A percentile compares a stretch with the other conserved stretches of the same genome.
Conservation (phyloP, 2,113 vertebrate genomes). For the Urocitellus parryii region DNA sequence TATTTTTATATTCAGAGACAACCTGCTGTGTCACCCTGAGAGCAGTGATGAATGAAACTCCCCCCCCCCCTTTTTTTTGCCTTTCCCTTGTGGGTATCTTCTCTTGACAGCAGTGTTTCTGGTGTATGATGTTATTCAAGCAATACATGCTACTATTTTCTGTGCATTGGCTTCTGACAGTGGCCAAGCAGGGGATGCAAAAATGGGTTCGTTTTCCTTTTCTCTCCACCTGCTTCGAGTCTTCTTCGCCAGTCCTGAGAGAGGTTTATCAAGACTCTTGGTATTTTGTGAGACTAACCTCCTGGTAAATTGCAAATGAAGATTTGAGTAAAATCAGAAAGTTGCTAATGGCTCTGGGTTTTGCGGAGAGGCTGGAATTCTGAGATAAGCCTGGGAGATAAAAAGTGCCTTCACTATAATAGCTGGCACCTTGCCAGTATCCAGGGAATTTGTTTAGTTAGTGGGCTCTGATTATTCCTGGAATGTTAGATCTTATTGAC, state of each 20-base stretch:
- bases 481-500: constrained; percentile 89
- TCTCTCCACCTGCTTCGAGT: not conserved
- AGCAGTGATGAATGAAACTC: constrained; percentile 82
- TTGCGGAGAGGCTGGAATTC: constrained; percentile 8
- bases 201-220: constrained; percentile 24
- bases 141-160: not conserved
- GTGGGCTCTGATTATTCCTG: constrained; percentile 87
- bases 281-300: constrained; percentile 40
- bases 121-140: constrained; percentile 59
- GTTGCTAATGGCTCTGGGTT: constrained; percentile 67
- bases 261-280: constrained; percentile 40
- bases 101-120: constrained; percentile 51
- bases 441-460: constrained; percentile 85
- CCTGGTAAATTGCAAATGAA: constrained; percentile 61
- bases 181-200: not conserved
- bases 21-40: constrained; percentile 86
- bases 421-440: constrained; percentile 86
- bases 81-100: constrained; percentile 76
- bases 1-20: constrained; percentile 84
- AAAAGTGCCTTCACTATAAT: constrained; percentile 85
- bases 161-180: not conserved
- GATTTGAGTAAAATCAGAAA: constrained; percentile 53
- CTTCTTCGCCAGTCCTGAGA: constrained; percentile 17
- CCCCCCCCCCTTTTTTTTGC: not conserved
- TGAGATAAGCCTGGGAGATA: constrained; percentile 76